phyloP scores from a whole-genome alignment of 2,113 vertebrate genomes.

The Sinosuthora webbiana region DNA sequence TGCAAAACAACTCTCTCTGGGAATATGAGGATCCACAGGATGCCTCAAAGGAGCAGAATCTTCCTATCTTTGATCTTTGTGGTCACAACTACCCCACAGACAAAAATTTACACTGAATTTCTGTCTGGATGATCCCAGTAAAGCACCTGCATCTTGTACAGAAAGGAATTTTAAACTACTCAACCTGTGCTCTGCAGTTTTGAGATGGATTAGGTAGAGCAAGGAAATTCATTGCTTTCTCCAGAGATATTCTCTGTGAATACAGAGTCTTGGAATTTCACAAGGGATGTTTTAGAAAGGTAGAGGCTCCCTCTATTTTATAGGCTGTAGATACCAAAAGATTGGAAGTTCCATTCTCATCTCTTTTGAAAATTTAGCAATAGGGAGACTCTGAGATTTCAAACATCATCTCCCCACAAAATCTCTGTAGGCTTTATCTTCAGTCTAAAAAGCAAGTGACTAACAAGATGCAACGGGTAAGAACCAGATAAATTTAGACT shows the following conservation, averaged over 20 bases:
- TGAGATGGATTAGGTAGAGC: not conserved
- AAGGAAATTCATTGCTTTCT: not conserved
- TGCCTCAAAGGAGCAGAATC: not conserved
- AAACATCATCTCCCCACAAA: not conserved
- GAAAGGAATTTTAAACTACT: not conserved
- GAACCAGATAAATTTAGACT: not conserved
- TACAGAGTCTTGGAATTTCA: not conserved
- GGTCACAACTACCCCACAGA: not conserved
- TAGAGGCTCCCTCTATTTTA: not conserved
- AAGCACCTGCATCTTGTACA: not conserved
- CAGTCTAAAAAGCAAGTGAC: not conserved
- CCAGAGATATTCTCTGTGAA: not conserved
- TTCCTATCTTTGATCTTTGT: not conserved
- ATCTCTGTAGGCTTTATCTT: not conserved
- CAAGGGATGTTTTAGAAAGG: not conserved
- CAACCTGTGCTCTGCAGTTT: not conserved
- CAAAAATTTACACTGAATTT: not conserved
- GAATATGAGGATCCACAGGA: not conserved
- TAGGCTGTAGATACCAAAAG: not conserved
- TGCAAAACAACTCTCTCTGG: not conserved
- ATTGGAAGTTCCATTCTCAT: not conserved
- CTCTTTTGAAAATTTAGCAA: not conserved
- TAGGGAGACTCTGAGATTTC: not conserved
- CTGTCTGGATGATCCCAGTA: not conserved
- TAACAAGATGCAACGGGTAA: not conserved